These are phyloP conservation scores for Seriola aureovittata DNA, from an alignment of 2,113 vertebrate genomes.

Conservation along the genomic window DNA sequence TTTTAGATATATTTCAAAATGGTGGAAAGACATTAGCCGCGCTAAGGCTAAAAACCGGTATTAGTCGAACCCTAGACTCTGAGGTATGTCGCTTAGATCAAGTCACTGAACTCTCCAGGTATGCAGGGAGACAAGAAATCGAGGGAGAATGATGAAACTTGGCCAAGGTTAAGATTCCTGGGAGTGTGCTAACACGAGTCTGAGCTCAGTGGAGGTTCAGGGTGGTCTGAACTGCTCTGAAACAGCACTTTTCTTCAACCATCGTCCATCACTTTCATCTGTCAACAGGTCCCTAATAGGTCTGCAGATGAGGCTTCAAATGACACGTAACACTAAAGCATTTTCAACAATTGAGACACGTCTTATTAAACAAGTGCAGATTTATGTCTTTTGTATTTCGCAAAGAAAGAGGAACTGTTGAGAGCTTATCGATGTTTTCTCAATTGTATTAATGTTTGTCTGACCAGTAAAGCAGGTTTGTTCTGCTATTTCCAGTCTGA, in stretches of 20 bases:
- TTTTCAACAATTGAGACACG: slow-evolving; percentile 21
- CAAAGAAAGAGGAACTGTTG: not conserved
- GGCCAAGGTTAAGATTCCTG: not conserved
- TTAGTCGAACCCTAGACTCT: not conserved
- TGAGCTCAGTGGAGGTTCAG: not conserved
- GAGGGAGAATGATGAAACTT: not conserved
- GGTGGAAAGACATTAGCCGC: not conserved
- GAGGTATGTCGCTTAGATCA: not conserved
- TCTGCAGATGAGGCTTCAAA: not conserved
- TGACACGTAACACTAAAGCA: slow-evolving; percentile 14
- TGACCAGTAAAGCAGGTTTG: not conserved
- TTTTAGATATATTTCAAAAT: not conserved
- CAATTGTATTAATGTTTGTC: not conserved
- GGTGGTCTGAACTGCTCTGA: not conserved
- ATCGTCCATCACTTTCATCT: slow-evolving; percentile 19
- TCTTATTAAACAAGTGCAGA: slow-evolving; percentile 33
- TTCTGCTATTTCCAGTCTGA: slow-evolving; percentile 9
- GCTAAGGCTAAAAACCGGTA: not conserved
- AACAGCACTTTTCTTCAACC: not conserved
- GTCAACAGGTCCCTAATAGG: slow-evolving; percentile 2
- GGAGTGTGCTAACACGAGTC: not conserved
- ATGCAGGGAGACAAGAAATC: not conserved
- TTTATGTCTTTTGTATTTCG: slow-evolving; percentile 20
- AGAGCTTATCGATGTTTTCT: not conserved
- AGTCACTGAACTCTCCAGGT: not conserved